Evolutionary conservation across 2,797 vertebrate genomes (phyloP), one percentile per base, ranked within the genome.

Genomic region (Danio jaintianensis): DNA sequence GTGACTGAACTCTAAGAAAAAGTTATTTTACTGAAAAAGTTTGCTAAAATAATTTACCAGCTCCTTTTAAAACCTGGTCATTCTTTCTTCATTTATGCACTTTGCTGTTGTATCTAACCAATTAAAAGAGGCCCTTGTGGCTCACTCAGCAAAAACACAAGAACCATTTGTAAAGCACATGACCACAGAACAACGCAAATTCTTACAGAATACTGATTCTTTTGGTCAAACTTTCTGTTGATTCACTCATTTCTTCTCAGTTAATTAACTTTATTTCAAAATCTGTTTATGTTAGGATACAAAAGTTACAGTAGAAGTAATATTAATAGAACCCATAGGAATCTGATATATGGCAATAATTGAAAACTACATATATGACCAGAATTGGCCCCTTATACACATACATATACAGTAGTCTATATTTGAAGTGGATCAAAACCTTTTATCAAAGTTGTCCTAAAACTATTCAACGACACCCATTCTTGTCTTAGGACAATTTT

Each of bases 41-140:
- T 43, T 36, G 42, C 50, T 74, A 38, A 73, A 48, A 72, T 38
- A 64, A 53, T 66, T 40, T 12, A 18, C 10, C 1, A 5, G 18
- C 63, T 70, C 20, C 15, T 56, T 40, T 66, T 15, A 56, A 22
- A 16, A 64, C n/a, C n/a, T 22, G 38, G 48, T 64, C 36, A 45
- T 47, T 0, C 36, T n/a, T 62, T 80, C n/a, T 47, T 38, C 43
- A 64, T 80, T 36, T 6, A 55, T 29, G n/a, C 40, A 71, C 38
- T 64, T 80, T 48, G 45, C 58, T 79, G 58, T 45, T 42, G 20
- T 36, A 20, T 67, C 43, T 68, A 68, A 47, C 38, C 7, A 50
- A 29, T 38, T 61, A 52, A 72, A 61, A 45, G 15, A 77, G 40
- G 38, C 38, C 5, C 42, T 77, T 20, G 18, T 7, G 8, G 50